Evolutionary conservation across 2,888 invertebrate species (phyloP).

Genomic region (Ellobium chinense): DNA sequence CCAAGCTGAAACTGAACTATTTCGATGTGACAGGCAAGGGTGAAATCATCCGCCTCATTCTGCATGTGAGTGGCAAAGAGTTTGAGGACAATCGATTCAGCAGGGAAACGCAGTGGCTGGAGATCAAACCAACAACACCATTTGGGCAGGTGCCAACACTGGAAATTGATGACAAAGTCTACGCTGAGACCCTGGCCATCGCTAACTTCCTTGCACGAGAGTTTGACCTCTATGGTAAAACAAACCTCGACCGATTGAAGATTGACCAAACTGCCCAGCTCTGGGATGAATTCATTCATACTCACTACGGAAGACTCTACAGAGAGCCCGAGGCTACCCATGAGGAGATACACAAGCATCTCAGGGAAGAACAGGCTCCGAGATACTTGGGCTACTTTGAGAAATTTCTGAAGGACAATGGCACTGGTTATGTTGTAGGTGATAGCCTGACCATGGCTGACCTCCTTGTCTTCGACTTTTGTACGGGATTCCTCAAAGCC

Average conservation of each 20-base stretch:
- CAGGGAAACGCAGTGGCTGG: slow-evolving; percentile 19
- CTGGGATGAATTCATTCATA: slow-evolving; percentile 41
- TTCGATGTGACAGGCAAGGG: slow-evolving; percentile 9
- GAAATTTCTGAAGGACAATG: slow-evolving; percentile 3
- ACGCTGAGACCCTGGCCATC: slow-evolving; percentile 36
- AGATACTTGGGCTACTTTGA: slow-evolving; percentile 26
- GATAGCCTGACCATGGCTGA: not conserved
- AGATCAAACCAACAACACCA: slow-evolving; percentile 20
- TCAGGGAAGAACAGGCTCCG: not conserved
- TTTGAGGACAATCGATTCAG: slow-evolving; percentile 27
- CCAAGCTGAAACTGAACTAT: slow-evolving; percentile 9
- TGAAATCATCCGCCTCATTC: slow-evolving; percentile 14
- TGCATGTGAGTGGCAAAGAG: not conserved
- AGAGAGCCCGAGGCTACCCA: not conserved
- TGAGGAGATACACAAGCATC: not conserved
- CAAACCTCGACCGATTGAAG: slow-evolving; percentile 43
- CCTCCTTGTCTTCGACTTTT: not conserved
- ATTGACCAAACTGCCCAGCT: slow-evolving; percentile 50
- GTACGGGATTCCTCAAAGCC: not conserved
- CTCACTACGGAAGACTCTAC: not conserved
- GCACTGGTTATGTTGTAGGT: not conserved
- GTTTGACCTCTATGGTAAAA: slow-evolving; percentile 48
- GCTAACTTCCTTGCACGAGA: slow-evolving; percentile 36
- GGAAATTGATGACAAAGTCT: slow-evolving; percentile 40
- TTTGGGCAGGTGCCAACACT: slow-evolving; percentile 36